Evolutionary conservation across 1,140 invertebrate species (phyloP).

Genomic region (Hycleus phaleratus): DNA sequence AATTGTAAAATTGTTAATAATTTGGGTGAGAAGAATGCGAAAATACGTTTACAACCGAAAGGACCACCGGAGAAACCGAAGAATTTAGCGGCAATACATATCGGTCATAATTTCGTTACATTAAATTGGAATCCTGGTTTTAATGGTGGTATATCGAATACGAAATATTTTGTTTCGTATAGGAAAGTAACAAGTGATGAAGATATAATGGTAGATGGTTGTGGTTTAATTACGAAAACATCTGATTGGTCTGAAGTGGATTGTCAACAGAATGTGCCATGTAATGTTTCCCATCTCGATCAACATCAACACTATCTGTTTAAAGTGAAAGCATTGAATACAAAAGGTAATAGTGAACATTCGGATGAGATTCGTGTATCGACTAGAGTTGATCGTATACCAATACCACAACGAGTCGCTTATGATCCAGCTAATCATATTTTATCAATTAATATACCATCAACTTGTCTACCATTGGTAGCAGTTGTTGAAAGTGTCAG

Average conservation of each 20-base stretch:
- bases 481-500: constrained; percentile 62
- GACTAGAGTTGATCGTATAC: constrained; percentile 77
- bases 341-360: constrained; percentile 74
- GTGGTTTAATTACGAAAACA: constrained; percentile 49
- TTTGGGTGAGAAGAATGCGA: constrained; percentile 65
- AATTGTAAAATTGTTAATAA: constrained; percentile 75
- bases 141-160: constrained; percentile 77
- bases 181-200: constrained; percentile 55
- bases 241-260: constrained; percentile 72
- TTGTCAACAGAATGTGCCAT: constrained; percentile 76
- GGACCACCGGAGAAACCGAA: constrained; percentile 76
- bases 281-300: constrained; percentile 73
- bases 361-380: constrained; percentile 70
- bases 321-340: constrained; percentile 76
- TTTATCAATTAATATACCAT: constrained; percentile 66
- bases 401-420: constrained; percentile 68
- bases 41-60: constrained; percentile 73
- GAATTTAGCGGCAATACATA: constrained; percentile 57
- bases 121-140: constrained; percentile 81
- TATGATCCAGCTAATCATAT: constrained; percentile 69
- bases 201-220: constrained; percentile 53
- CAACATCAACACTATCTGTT: constrained; percentile 78
- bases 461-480: constrained; percentile 64
- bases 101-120: constrained; percentile 68
- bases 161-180: constrained; percentile 77